These are phyloP conservation scores for Eudemis profundana DNA, from an alignment of 2,888 invertebrate species.

Conservation along the genomic window DNA sequence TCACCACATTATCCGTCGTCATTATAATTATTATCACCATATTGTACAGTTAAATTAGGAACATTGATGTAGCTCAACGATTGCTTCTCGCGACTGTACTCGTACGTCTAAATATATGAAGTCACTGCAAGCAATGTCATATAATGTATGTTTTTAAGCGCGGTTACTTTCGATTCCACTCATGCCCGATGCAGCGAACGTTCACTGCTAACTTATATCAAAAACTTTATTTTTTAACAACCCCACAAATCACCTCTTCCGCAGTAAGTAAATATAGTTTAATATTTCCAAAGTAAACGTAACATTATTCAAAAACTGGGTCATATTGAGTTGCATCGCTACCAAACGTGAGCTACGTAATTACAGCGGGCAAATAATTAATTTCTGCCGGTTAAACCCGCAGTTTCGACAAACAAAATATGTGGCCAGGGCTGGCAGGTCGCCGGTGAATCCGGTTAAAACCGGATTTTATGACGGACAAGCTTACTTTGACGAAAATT, in stretches of 20 bases:
- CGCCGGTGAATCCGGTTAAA: conserved; percentile 32
- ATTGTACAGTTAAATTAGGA: too few relatives aligned
- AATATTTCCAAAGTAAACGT: conserved; percentile 34
- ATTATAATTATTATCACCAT: too few relatives aligned
- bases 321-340: conserved; percentile 65
- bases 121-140: too few relatives aligned
- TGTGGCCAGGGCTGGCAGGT: conserved; percentile 37
- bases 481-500: conserved; percentile 42
- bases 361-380: conserved; percentile 72
- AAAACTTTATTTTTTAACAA: neutral
- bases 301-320: conserved; percentile 64
- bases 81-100: too few relatives aligned
- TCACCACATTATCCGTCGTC: too few relatives aligned
- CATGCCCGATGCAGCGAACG: too few relatives aligned
- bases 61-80: too few relatives aligned
- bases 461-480: conserved; percentile 43
- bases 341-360: conserved; percentile 62
- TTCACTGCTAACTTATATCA: too few relatives aligned
- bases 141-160: too few relatives aligned
- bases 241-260: neutral
- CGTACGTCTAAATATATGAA: too few relatives aligned
- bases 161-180: too few relatives aligned
- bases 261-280: conserved; percentile 26
- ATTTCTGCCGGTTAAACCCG: conserved; percentile 65
- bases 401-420: conserved; percentile 47